Evolutionary conservation across 2,797 vertebrate species (phyloP).

Genomic region (Urosaurus nigricauda): DNA sequence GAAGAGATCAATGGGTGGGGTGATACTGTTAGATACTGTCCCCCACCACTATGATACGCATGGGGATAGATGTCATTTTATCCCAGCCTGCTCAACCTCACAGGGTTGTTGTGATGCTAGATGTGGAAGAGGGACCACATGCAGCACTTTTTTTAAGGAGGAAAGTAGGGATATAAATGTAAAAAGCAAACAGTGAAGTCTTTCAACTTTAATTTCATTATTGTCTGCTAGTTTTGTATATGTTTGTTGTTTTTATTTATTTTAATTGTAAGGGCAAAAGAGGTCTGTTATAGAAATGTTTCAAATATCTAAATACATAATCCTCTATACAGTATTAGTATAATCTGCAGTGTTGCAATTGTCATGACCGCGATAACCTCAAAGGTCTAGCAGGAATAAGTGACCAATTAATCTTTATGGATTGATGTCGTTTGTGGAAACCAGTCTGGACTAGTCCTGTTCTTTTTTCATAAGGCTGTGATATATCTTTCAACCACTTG

Average conservation of each 20-base stretch:
- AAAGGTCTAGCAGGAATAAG: not conserved
- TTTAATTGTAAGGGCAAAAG: not conserved
- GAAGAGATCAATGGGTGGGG: too few species aligned
- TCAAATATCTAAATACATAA: not conserved
- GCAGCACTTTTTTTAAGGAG: not conserved
- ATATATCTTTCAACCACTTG: constrained; percentile 1
- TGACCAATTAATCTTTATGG: not conserved
- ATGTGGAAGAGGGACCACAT: not conserved
- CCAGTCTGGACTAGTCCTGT: not conserved
- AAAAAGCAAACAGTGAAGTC: not conserved
- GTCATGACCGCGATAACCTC: not conserved
- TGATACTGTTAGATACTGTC: too few species aligned
- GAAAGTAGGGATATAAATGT: not conserved
- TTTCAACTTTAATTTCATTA: not conserved
- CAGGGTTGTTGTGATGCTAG: not conserved
- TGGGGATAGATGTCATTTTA: too few species aligned
- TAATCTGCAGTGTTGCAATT: not conserved
- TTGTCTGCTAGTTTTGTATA: not conserved
- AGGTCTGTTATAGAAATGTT: not conserved
- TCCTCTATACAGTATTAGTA: not conserved
- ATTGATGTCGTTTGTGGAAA: not conserved
- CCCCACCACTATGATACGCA: too few species aligned
- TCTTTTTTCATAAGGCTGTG: not conserved
- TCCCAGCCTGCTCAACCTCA: not conserved
- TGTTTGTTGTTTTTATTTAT: not conserved